phyloP scores from a whole-genome alignment of 2,113 vertebrate species.

The Oostethus manadensis region DNA sequence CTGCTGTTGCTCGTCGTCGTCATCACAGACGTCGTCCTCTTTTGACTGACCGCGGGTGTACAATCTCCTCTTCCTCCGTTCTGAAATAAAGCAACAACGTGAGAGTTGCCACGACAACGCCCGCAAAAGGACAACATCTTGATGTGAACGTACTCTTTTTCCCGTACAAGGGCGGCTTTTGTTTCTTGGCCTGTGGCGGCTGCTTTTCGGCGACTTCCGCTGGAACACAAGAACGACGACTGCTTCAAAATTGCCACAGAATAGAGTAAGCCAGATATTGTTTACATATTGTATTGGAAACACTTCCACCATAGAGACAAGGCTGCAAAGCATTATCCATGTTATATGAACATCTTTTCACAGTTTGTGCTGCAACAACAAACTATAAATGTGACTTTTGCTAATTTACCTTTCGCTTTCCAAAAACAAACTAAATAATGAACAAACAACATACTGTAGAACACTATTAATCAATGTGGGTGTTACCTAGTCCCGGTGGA shows the following conservation, averaged over 20 bases:
- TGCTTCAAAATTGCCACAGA: no score
- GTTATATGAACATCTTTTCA: no score
- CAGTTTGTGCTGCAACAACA: no score
- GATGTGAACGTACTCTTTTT: slow-evolving; percentile 79
- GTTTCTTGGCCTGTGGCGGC: slow-evolving; percentile 74
- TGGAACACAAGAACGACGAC: no score
- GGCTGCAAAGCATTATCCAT: no score
- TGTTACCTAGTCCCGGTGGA: slow-evolving; percentile 80
- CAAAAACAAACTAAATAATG: no score
- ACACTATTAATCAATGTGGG: not conserved
- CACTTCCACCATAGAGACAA: no score
- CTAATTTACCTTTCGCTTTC: no score
- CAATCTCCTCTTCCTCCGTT: slow-evolving; percentile 56
- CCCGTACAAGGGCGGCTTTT: slow-evolving; percentile 68
- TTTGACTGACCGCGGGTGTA: slow-evolving; percentile 11
- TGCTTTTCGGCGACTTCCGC: slow-evolving; percentile 70
- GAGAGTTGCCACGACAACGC: not conserved
- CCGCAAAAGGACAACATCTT: not conserved
- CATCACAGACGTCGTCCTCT: not conserved
- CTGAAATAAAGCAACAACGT: slow-evolving; percentile 30
- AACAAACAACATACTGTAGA: no score
- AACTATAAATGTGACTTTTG: no score
- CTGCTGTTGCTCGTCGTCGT: not conserved
- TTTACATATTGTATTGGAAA: no score
- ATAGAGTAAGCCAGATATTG: no score